Percentiles rank a stretch among this genome's conserved stretches.
Evolutionary conservation across 2,113 vertebrate species (phyloP).

Genomic region (Dasyprocta punctata): DNA sequence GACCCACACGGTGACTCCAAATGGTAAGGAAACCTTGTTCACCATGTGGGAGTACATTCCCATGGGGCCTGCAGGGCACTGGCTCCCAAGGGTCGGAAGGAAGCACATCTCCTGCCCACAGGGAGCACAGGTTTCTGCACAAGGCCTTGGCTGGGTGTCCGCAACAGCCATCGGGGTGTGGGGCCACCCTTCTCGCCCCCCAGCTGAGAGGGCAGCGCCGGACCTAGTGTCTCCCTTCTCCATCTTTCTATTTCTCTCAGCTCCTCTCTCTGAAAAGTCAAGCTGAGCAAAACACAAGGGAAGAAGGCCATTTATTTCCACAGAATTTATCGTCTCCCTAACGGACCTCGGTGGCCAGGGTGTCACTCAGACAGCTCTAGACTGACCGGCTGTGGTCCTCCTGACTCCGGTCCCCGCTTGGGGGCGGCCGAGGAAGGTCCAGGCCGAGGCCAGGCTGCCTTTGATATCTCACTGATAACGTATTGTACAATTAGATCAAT

Average conservation of each 20-base stretch:
- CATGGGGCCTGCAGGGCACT: not conserved
- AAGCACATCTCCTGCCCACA: no score
- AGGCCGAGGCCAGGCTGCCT: slow-evolving; percentile 90
- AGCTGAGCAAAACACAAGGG: slow-evolving; percentile 24
- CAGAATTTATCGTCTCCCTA: slow-evolving; percentile 82
- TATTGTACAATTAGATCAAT: slow-evolving; percentile 98
- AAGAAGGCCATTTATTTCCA: slow-evolving; percentile 78
- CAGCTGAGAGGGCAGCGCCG: rapidly evolving
- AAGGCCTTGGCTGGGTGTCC: not conserved
- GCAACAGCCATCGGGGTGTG: rapidly evolving
- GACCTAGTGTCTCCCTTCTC: rapidly evolving
- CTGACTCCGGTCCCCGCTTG: slow-evolving; percentile 68
- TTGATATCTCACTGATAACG: slow-evolving; percentile 94
- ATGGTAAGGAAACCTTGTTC: not conserved
- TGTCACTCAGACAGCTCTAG: slow-evolving; percentile 62
- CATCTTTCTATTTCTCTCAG: not conserved
- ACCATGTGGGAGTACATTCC: rapidly evolving
- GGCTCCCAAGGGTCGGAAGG: not conserved
- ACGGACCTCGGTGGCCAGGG: slow-evolving; percentile 42
- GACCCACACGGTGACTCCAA: rapidly evolving
- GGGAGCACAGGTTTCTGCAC: rapidly evolving
- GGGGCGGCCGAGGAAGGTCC: slow-evolving; percentile 76
- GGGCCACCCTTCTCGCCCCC: rapidly evolving
- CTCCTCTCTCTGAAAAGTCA: not conserved
- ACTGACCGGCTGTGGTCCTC: slow-evolving; percentile 50